Conservation (phyloP, 2,797 vertebrate genomes). For the Characodon lateralis region DNA sequence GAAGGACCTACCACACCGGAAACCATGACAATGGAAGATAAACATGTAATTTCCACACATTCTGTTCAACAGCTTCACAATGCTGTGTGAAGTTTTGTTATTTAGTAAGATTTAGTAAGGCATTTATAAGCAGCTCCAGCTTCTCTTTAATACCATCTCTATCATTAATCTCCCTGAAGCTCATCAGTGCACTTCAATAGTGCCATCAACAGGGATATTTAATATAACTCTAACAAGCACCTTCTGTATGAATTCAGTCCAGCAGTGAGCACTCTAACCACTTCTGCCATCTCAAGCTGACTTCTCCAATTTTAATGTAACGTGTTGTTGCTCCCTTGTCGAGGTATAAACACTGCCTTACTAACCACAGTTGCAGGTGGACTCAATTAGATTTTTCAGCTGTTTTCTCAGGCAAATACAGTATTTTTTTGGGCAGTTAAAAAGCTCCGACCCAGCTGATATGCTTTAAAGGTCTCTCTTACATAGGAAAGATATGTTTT, state of each 20-base stretch:
- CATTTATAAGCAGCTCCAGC: not conserved
- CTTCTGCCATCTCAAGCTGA: constrained; percentile 5
- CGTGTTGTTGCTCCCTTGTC: constrained; percentile 4
- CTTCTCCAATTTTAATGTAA: constrained; percentile 1
- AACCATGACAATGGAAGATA: not conserved
- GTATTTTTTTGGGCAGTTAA: not conserved
- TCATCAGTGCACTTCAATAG: constrained; percentile 24
- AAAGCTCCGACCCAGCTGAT: constrained; percentile 1
- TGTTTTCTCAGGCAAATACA: constrained; percentile 7
- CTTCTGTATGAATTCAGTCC: not conserved
- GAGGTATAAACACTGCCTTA: constrained; percentile 9
- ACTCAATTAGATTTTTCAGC: not conserved
- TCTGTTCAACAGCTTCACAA: not conserved
- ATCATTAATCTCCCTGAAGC: constrained; percentile 43
- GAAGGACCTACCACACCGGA: not conserved
- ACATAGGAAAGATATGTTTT: constrained; percentile 14
- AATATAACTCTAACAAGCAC: constrained; percentile 14
- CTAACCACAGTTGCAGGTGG: not conserved
- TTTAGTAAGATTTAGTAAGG: not conserved
- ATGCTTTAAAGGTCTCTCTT: constrained; percentile 31
- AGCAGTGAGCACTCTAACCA: not conserved
- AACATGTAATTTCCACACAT: not conserved
- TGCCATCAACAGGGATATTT: constrained; percentile 24
- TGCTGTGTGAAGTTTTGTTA: not conserved
- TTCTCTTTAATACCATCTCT: constrained; percentile 19